A percentile compares a stretch with the other conserved stretches of the same genome.
These are phyloP conservation scores for Drosophila ananassae DNA, from an alignment of 1,140 invertebrate genomes.

Conservation along the genomic window DNA sequence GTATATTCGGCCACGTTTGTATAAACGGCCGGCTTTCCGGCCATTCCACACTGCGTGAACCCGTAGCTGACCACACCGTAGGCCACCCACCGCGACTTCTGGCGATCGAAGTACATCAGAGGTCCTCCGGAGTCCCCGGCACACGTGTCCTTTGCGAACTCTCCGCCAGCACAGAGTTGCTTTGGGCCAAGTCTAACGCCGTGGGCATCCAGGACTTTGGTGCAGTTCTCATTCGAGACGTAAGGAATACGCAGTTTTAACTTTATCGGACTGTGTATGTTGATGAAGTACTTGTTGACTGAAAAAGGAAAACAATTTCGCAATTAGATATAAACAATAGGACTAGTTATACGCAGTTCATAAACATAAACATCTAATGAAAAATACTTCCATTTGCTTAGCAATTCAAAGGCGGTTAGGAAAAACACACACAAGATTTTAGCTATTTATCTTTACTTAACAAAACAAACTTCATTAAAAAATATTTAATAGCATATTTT, in stretches of 20 bases:
- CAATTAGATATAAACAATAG: neutral
- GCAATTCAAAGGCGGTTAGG: neutral
- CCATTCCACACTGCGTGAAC: constrained; percentile 85
- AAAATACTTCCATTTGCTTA: neutral
- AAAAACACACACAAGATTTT: neutral
- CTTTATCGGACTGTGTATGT: constrained; percentile 82
- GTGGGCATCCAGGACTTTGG: constrained; percentile 70
- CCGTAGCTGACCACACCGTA: constrained; percentile 87
- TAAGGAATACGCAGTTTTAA: constrained; percentile 78
- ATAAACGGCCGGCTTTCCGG: constrained; percentile 86
- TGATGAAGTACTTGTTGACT: constrained; percentile 81
- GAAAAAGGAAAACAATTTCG: neutral
- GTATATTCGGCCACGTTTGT: constrained; percentile 84
- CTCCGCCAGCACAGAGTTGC: constrained; percentile 89
- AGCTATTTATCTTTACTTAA: neutral
- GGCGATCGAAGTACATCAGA: constrained; percentile 84
- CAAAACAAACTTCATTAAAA: neutral
- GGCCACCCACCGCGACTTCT: constrained; percentile 82
- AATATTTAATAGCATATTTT: neutral
- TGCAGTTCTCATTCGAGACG: constrained; percentile 74
- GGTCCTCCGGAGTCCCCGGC: constrained; percentile 87
- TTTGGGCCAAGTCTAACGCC: constrained; percentile 84
- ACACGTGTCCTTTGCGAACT: constrained; percentile 88
- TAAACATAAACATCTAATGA: neutral
- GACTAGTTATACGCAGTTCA: neutral